These are phyloP conservation scores for Porites divaricata DNA, from an alignment of 92 coral and sea anemone species.

Conservation along the genomic window DNA sequence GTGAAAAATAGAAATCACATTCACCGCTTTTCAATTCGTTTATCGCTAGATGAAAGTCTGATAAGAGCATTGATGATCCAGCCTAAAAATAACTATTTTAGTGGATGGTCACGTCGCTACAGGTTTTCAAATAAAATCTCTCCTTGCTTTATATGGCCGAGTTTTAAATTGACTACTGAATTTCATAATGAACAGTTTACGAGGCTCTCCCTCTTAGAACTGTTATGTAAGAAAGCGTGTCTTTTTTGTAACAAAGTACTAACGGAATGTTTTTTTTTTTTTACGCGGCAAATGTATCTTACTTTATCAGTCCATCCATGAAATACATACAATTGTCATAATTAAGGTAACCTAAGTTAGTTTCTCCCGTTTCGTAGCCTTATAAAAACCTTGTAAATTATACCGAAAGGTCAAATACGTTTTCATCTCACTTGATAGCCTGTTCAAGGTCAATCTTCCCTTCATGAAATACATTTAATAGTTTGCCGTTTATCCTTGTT, in stretches of 20 bases:
- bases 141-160: neutral
- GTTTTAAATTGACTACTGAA: neutral
- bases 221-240: neutral
- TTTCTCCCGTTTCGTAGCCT: too few species aligned
- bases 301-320: too few species aligned
- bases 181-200: neutral
- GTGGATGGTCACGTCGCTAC: neutral
- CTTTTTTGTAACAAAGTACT: neutral
- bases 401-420: too few species aligned
- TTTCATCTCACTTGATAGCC: neutral
- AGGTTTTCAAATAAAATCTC: neutral
- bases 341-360: too few species aligned
- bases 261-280: neutral
- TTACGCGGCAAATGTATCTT: neutral
- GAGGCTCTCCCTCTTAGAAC: neutral
- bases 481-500: neutral
- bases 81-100: constrained; percentile 16
- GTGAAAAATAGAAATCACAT: constrained; percentile 5
- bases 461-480: too few species aligned
- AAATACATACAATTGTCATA: too few species aligned
- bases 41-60: constrained; percentile 23
- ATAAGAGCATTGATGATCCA: neutral
- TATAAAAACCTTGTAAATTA: neutral
- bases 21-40: constrained; percentile 13
- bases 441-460: neutral